Percentiles rank a stretch among this genome's conserved stretches.
Conservation (phyloP, 2,888 invertebrate species). For the Tetranychus piercei region DNA sequence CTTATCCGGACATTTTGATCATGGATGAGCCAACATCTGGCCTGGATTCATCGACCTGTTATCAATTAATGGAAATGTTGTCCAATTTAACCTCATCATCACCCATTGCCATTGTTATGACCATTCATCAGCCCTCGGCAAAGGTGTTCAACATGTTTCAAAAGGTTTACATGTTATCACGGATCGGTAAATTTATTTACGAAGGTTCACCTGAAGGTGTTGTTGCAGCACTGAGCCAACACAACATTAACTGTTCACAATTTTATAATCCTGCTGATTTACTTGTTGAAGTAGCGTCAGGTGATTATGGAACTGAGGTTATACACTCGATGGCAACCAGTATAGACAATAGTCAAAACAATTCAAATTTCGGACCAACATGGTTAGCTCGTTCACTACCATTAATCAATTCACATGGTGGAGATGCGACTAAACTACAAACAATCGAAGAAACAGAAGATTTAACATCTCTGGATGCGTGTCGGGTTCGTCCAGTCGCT, state of each 20-base stretch:
- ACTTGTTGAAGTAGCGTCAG: conserved; percentile 21
- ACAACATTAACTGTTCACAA: conserved; percentile 17
- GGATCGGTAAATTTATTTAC: conserved; percentile 20
- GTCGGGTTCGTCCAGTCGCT: neutral
- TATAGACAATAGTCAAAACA: conserved; percentile 4
- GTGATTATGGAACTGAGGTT: conserved; percentile 19
- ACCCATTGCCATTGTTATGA: conserved; percentile 20
- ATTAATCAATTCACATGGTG: neutral
- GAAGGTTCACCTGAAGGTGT: conserved; percentile 20
- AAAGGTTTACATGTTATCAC: conserved; percentile 18
- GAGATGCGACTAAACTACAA: neutral
- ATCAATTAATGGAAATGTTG: conserved; percentile 11
- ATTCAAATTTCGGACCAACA: neutral
- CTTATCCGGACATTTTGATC: conserved; percentile 17
- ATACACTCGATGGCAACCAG: conserved; percentile 15
- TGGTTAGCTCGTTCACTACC: neutral
- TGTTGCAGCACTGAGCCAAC: neutral
- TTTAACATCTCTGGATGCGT: neutral
- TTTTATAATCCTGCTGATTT: conserved; percentile 22
- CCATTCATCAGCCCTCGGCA: conserved; percentile 22
- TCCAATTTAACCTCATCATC: conserved; percentile 9
- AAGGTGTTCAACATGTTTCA: conserved; percentile 20
- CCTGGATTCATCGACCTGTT: conserved; percentile 14
- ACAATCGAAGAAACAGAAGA: neutral
- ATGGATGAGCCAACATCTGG: conserved; percentile 20